Evolutionary conservation across 2,888 invertebrate genomes (phyloP).

Genomic region (Phragmatobia fuliginosa): DNA sequence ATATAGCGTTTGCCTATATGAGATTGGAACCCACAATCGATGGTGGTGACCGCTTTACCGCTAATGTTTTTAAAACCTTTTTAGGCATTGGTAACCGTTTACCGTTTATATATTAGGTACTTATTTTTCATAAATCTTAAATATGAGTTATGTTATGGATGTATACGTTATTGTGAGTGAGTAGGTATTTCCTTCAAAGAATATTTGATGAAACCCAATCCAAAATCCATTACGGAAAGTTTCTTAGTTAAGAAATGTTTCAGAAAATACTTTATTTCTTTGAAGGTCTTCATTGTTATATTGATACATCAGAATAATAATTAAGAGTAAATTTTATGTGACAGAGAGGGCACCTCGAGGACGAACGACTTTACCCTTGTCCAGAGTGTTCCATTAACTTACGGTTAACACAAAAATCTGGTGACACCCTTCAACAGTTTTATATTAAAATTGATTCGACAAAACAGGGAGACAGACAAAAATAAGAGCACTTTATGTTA

Average conservation of each 20-base stretch:
- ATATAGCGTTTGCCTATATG: too few species aligned
- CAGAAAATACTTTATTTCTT: neutral
- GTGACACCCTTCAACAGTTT: neutral
- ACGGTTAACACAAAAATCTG: slow-evolving; percentile 15
- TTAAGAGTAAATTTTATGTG: slow-evolving; percentile 6
- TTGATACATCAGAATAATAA: slow-evolving; percentile 1
- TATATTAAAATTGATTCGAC: slow-evolving; percentile 2
- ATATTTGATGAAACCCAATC: neutral
- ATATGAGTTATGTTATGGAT: neutral
- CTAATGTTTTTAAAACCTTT: neutral
- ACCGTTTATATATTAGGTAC: neutral
- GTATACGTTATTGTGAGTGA: neutral
- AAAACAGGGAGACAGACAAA: neutral
- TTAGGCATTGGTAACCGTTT: neutral
- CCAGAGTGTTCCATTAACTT: slow-evolving; percentile 12
- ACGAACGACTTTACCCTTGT: slow-evolving; percentile 7
- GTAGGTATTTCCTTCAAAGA: neutral
- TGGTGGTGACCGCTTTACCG: too few species aligned
- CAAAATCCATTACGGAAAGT: neutral
- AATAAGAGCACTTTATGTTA: neutral
- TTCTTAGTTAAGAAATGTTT: neutral
- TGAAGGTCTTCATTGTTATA: neutral
- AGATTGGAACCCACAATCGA: too few species aligned
- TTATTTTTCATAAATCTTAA: neutral
- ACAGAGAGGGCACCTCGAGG: slow-evolving; percentile 4